Percentiles rank a stretch among this genome's conserved stretches.
phyloP scores from a whole-genome alignment of 1,140 invertebrate species.

The Diachasma alloeum region DNA sequence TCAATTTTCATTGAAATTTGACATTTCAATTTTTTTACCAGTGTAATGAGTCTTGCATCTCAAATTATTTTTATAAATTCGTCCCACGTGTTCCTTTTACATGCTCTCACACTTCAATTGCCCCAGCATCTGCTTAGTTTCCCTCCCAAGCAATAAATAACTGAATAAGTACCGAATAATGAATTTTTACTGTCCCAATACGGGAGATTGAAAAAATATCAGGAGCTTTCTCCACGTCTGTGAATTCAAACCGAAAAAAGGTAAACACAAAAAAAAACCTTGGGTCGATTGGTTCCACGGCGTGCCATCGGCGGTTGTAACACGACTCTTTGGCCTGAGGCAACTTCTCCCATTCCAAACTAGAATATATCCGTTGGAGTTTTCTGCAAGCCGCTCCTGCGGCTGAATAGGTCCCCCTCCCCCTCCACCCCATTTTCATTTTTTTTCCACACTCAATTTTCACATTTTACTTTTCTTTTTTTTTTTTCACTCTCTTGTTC shows the following conservation, averaged over 20 bases:
- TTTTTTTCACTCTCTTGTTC: background rate
- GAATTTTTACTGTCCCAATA: background rate
- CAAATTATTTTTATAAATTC: too few relatives aligned
- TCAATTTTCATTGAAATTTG: too few relatives aligned
- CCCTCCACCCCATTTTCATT: background rate
- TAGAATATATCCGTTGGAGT: background rate
- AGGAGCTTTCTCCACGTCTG: background rate
- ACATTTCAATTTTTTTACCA: too few relatives aligned
- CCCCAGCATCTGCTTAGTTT: too few relatives aligned
- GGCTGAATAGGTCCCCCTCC: background rate
- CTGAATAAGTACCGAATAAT: background rate
- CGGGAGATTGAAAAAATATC: background rate
- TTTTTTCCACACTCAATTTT: background rate
- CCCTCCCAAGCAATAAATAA: background rate
- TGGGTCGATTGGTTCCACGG: constrained; percentile 4
- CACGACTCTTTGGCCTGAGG: background rate
- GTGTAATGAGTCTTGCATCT: too few relatives aligned
- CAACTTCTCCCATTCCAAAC: constrained; percentile 1
- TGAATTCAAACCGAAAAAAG: background rate
- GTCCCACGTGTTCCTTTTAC: too few relatives aligned
- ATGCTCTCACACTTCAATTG: too few relatives aligned
- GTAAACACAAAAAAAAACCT: background rate
- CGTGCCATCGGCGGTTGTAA: constrained; percentile 6
- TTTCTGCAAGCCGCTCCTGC: constrained; percentile 8
- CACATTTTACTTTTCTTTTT: background rate